These are phyloP conservation scores for Tipula helvola DNA, from an alignment of 2,888 invertebrate species.

Conservation along the genomic window DNA sequence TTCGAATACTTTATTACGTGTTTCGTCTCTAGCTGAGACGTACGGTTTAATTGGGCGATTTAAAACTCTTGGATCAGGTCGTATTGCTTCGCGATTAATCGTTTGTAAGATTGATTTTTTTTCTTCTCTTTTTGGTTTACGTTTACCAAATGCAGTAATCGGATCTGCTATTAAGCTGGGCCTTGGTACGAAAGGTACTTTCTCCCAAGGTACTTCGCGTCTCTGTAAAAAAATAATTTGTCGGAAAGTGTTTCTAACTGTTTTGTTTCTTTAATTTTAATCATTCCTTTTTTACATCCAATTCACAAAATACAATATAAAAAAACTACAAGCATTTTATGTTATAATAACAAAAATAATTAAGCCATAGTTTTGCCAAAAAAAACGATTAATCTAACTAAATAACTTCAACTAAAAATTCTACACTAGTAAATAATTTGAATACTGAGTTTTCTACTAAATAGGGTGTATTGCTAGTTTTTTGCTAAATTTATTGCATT, in stretches of 20 bases:
- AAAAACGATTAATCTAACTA: neutral
- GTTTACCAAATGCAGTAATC: constrained; percentile 70
- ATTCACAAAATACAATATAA: neutral
- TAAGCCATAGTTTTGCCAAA: neutral
- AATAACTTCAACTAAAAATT: neutral
- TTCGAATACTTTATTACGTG: constrained; percentile 48
- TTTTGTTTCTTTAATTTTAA: neutral
- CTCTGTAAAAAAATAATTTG: constrained; percentile 46
- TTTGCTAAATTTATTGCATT: neutral
- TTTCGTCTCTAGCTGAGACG: constrained; percentile 52
- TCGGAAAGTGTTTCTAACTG: neutral
- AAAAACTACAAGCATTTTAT: neutral
- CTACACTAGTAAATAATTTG: neutral
- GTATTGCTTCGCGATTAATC: constrained; percentile 47
- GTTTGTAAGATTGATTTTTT: constrained; percentile 38
- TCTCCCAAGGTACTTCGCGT: constrained; percentile 73
- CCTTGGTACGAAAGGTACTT: constrained; percentile 75
- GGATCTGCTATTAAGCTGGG: constrained; percentile 76
- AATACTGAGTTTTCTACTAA: neutral
- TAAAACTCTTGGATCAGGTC: constrained; percentile 44
- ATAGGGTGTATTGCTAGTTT: neutral
- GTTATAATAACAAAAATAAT: neutral
- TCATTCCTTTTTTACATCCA: neutral
- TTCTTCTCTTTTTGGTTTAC: constrained; percentile 32
- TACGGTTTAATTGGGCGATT: constrained; percentile 52